Evolutionary conservation across 2,113 vertebrate species (phyloP).

Genomic region (Bagarius yarrelli): DNA sequence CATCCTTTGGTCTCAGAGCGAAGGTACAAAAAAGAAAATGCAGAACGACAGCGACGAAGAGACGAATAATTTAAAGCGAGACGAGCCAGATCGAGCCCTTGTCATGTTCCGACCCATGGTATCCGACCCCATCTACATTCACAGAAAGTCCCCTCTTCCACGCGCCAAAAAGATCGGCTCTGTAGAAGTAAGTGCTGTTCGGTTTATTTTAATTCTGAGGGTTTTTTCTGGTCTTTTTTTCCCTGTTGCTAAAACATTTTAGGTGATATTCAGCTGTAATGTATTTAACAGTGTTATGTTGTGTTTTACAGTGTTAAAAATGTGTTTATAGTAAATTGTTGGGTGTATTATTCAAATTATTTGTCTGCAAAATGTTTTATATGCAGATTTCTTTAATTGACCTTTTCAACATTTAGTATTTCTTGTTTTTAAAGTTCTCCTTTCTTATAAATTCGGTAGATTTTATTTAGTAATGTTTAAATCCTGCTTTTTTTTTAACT

Average conservation of each 20-base stretch:
- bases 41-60: slow-evolving; percentile 81
- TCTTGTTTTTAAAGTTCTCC: not conserved
- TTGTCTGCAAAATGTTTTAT: not conserved
- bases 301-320: not conserved
- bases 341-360: not conserved
- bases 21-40: slow-evolving; percentile 73
- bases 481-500: not conserved
- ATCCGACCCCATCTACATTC: slow-evolving; percentile 88
- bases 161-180: slow-evolving; percentile 82
- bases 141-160: slow-evolving; percentile 83
- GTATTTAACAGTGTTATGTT: not conserved
- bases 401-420: not conserved
- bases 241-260: not conserved
- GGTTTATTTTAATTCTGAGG: not conserved
- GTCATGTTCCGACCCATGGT: slow-evolving; percentile 85
- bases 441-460: not conserved
- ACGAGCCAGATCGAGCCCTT: slow-evolving; percentile 80
- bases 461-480: not conserved
- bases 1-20: slow-evolving; percentile 66
- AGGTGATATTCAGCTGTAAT: not conserved
- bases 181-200: slow-evolving; percentile 78
- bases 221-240: not conserved
- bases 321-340: not conserved
- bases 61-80: slow-evolving; percentile 69
- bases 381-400: not conserved